phyloP scores from a whole-genome alignment of 1,140 invertebrate species.

The Lepidostoma basale region DNA sequence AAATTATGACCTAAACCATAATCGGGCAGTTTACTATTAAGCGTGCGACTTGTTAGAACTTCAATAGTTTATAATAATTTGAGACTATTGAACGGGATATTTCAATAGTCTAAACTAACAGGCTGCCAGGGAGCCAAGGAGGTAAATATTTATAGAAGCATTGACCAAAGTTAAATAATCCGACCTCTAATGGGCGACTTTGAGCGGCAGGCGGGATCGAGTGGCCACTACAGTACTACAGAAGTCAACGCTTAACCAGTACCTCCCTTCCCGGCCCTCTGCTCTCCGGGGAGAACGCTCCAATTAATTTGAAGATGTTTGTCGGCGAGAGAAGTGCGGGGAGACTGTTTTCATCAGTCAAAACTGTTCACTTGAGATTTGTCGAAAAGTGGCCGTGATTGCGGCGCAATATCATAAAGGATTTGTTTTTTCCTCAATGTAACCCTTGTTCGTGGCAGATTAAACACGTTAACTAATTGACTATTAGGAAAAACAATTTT shows the following conservation, averaged over 20 bases:
- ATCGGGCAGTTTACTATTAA: too few relatives aligned
- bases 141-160: neutral
- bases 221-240: constrained; percentile 12
- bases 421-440: too few relatives aligned
- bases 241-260: constrained; percentile 1
- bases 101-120: neutral
- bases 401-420: too few relatives aligned
- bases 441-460: too few relatives aligned
- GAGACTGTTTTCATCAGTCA: constrained; percentile 18
- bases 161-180: constrained; percentile 18
- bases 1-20: too few relatives aligned
- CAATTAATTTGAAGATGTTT: constrained; percentile 36
- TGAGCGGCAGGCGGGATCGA: neutral
- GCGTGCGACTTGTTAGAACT: too few relatives aligned
- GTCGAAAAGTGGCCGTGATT: too few relatives aligned
- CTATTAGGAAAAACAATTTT: too few relatives aligned
- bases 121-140: neutral
- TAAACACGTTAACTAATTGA: too few relatives aligned
- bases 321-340: neutral
- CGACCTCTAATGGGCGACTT: neutral
- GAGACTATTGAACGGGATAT: too few relatives aligned
- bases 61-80: too few relatives aligned
- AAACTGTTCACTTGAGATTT: constrained; percentile 19
- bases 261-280: neutral
- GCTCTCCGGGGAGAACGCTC: constrained; percentile 23